Evolutionary conservation across 2,888 invertebrate species (phyloP).

Genomic region (Andrena bucephala): DNA sequence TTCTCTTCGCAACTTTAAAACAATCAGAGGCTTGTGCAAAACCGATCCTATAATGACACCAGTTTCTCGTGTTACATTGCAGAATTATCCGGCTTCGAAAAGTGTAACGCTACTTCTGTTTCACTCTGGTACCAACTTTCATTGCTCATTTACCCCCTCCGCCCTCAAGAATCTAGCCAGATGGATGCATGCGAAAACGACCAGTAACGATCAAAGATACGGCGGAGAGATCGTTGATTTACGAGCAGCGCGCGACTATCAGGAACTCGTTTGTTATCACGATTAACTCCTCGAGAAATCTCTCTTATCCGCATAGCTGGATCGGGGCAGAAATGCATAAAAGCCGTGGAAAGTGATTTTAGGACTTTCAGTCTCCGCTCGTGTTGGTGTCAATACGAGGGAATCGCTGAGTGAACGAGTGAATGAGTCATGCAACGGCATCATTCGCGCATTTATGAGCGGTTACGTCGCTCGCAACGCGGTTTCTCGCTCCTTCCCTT

Average conservation of each 20-base stretch:
- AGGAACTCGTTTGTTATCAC: constrained; percentile 37
- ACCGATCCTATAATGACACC: neutral
- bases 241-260: constrained; percentile 11
- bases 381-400: constrained; percentile 23
- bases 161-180: neutral
- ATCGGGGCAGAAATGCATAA: constrained; percentile 6
- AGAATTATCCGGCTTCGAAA: neutral
- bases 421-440: constrained; percentile 54
- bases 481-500: constrained; percentile 21
- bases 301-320: constrained; percentile 13
- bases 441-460: constrained; percentile 64
- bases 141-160: neutral
- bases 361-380: constrained; percentile 46
- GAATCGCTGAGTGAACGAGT: constrained; percentile 46
- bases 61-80: neutral
- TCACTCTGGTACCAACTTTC: neutral
- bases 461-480: constrained; percentile 45
- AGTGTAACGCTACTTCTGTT: neutral
- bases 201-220: constrained; percentile 21
- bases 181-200: neutral
- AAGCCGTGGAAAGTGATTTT: constrained; percentile 54
- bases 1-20: neutral
- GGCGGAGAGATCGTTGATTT: constrained; percentile 43
- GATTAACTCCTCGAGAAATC: constrained; percentile 38
- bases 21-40: neutral